These are phyloP conservation scores for Eupithecia dodoneata DNA, from an alignment of 2,888 invertebrate genomes.

Conservation along the genomic window DNA sequence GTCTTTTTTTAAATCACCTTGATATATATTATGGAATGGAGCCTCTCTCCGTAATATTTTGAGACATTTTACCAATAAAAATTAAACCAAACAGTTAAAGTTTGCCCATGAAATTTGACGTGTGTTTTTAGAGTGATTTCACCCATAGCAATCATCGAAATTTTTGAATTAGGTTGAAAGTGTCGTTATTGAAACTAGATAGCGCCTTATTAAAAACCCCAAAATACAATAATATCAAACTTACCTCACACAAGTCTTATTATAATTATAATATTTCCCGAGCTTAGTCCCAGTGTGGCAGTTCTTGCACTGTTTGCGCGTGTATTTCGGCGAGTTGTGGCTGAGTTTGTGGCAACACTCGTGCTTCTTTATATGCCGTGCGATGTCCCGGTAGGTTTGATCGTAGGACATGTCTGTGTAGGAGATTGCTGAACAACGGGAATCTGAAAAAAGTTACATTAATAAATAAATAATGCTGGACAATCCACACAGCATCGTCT, in stretches of 20 bases:
- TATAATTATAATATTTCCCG: slow-evolving; percentile 79
- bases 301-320: slow-evolving; percentile 78
- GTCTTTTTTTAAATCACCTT: too few species aligned
- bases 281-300: slow-evolving; percentile 74
- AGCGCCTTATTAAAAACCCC: not conserved
- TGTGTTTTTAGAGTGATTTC: too few species aligned
- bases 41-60: too few species aligned
- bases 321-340: slow-evolving; percentile 79
- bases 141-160: too few species aligned
- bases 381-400: slow-evolving; percentile 90
- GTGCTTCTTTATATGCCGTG: slow-evolving; percentile 91
- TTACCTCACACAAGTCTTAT: slow-evolving; percentile 68
- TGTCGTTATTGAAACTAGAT: not conserved
- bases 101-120: too few species aligned
- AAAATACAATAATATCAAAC: slow-evolving; percentile 4
- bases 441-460: slow-evolving; percentile 61
- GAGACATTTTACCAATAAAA: too few species aligned
- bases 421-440: slow-evolving; percentile 73
- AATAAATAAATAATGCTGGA: not conserved
- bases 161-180: not conserved
- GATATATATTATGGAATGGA: too few species aligned
- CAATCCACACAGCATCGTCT: too few species aligned
- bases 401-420: slow-evolving; percentile 80
- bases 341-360: slow-evolving; percentile 86
- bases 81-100: too few species aligned